Conservation (phyloP, 2,113 vertebrate genomes). For the Drymodes brunneopygia region DNA sequence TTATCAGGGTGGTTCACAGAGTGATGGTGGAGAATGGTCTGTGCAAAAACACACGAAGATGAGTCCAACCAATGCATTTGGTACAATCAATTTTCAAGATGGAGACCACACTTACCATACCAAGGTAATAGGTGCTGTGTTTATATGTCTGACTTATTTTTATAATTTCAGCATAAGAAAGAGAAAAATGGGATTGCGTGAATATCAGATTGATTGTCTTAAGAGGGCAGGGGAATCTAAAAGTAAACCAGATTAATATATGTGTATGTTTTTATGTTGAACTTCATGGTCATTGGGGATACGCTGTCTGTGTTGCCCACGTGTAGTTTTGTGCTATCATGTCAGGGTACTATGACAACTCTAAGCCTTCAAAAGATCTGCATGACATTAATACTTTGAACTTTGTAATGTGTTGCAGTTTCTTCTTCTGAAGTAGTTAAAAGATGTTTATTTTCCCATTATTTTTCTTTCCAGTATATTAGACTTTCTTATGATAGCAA, state of each 20-base stretch:
- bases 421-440: background rate
- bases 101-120: slow-evolving; percentile 86
- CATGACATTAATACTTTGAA: background rate
- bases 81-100: slow-evolving; percentile 91
- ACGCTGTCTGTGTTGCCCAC: background rate
- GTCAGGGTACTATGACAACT: background rate
- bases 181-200: background rate
- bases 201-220: background rate
- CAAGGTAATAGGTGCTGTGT: slow-evolving; percentile 71
- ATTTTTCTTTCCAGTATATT: slow-evolving; percentile 78
- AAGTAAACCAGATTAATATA: background rate
- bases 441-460: background rate
- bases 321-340: background rate
- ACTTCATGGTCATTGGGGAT: fast-evolving
- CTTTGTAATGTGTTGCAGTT: background rate
- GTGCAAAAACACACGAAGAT: slow-evolving; percentile 81
- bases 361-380: background rate
- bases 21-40: slow-evolving; percentile 79
- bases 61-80: slow-evolving; percentile 89
- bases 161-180: background rate
- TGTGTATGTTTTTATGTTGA: background rate
- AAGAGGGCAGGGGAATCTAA: background rate
- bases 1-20: slow-evolving; percentile 36
- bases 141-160: background rate
- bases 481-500: slow-evolving; percentile 87